phyloP scores from a whole-genome alignment of 2,113 vertebrate species.

The Perognathus longimembris region DNA sequence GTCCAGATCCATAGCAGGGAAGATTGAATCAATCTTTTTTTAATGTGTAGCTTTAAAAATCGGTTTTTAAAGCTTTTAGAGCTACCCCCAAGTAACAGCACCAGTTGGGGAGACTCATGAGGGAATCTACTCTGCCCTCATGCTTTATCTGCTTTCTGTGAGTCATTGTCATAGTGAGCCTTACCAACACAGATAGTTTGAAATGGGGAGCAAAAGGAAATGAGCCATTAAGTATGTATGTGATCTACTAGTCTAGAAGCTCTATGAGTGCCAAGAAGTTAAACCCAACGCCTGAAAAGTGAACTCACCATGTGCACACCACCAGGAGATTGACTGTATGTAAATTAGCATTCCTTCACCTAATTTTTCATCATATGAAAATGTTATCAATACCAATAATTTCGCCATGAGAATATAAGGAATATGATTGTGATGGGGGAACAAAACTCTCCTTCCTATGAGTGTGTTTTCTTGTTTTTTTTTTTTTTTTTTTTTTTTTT shows the following conservation, averaged over 20 bases:
- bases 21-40: no score
- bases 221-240: neutral
- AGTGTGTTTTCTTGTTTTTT: neutral
- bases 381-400: neutral
- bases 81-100: no score
- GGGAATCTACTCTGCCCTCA: neutral
- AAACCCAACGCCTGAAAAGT: neutral
- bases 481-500: no score
- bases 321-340: neutral
- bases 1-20: no score
- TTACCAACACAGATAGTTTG: neutral
- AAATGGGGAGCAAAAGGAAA: neutral
- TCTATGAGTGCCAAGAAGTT: neutral
- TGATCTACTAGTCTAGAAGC: neutral
- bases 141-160: neutral
- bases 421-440: neutral
- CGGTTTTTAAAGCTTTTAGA: no score
- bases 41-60: no score
- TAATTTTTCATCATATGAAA: neutral
- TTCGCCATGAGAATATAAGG: neutral
- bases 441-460: neutral
- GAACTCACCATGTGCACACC: neutral
- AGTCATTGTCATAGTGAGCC: neutral
- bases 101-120: neutral
- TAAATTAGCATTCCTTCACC: neutral